Conservation (phyloP, 2,797 vertebrate genomes). For the Tinamus major region DNA sequence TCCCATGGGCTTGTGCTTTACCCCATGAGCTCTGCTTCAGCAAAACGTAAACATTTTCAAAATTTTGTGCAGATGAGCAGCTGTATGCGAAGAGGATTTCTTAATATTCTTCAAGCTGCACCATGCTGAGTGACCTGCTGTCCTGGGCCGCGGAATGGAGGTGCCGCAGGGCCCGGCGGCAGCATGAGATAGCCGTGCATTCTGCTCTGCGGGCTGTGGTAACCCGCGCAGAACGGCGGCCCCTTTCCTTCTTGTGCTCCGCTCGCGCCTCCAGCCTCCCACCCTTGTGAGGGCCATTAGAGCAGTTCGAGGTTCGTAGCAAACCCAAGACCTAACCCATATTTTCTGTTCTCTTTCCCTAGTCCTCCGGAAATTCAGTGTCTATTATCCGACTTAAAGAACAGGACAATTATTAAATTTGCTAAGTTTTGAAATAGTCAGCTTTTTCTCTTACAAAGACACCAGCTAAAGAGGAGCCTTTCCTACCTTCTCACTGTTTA, state of each 20-base stretch:
- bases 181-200: background rate
- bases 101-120: too few species aligned
- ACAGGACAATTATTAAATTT: background rate
- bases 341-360: background rate
- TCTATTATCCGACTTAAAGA: background rate
- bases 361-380: fast-evolving
- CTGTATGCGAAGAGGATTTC: fast-evolving
- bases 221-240: fast-evolving
- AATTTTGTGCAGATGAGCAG: fast-evolving
- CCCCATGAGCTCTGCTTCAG: fast-evolving
- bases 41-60: background rate
- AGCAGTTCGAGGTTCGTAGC: background rate
- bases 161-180: background rate
- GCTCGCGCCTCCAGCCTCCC: background rate
- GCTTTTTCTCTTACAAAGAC: background rate
- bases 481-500: background rate
- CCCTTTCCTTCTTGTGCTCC: background rate
- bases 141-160: background rate
- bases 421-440: background rate
- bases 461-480: background rate
- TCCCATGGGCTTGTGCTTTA: background rate
- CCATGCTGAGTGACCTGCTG: fast-evolving
- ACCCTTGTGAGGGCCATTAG: fast-evolving
- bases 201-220: background rate
- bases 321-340: background rate